Percentiles rank a stretch among this genome's conserved stretches.
Conservation (phyloP, 2,888 invertebrate genomes). For the Folsomia manolachei region DNA sequence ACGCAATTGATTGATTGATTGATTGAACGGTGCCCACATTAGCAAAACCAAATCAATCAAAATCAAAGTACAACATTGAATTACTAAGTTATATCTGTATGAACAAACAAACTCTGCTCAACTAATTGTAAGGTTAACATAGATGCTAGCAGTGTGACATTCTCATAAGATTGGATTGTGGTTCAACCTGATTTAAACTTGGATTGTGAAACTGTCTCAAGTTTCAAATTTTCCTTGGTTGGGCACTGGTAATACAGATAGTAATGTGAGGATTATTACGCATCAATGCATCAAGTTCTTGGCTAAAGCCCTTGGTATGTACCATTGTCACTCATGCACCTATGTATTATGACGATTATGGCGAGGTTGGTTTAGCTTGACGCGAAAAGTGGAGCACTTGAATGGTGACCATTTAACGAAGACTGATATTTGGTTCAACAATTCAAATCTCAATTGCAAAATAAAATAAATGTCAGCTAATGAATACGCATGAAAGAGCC, state of each 20-base stretch:
- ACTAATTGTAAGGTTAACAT: too few species aligned
- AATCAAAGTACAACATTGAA: neutral
- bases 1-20: neutral
- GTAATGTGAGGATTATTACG: too few species aligned
- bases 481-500: neutral
- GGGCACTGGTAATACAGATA: too few species aligned
- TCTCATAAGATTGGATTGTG: too few species aligned
- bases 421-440: neutral
- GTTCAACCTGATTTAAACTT: neutral
- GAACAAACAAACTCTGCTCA: too few species aligned
- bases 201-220: constrained; percentile 8
- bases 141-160: too few species aligned
- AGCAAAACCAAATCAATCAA: neutral
- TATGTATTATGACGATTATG: neutral
- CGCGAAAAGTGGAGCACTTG: neutral
- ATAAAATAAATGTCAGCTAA: too few species aligned
- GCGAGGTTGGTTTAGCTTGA: neutral
- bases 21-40: neutral
- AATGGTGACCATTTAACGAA: neutral
- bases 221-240: constrained; percentile 2
- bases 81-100: neutral
- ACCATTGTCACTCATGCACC: neutral
- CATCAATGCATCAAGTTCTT: neutral
- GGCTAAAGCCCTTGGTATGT: neutral
- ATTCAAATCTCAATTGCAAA: constrained; percentile 8